Percentiles rank a stretch among this genome's conserved stretches.
phyloP scores from a whole-genome alignment of 2,888 invertebrate genomes.

The Cephus sareptanus region DNA sequence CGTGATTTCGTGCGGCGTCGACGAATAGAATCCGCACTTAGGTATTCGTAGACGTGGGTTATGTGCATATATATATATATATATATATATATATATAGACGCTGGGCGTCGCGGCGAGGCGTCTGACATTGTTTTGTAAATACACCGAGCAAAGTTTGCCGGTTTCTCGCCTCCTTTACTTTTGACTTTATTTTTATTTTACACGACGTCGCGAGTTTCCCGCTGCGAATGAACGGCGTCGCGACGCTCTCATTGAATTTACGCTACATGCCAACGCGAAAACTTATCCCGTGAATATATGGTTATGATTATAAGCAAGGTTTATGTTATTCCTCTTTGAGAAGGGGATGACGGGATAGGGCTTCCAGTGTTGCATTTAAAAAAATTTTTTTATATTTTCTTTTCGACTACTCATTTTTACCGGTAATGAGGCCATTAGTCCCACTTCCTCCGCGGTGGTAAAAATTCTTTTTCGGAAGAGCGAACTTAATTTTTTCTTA shows the following conservation, averaged over 20 bases:
- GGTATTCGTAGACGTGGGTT: conserved; percentile 17
- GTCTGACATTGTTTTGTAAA: background rate
- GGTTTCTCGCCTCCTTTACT: background rate
- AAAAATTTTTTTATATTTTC: too few relatives aligned
- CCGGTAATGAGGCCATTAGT: background rate
- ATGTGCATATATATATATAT: conserved; percentile 9
- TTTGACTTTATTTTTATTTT: background rate
- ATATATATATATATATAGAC: conserved; percentile 11
- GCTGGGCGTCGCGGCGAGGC: background rate
- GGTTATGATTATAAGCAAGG: conserved; percentile 22
- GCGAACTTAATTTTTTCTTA: background rate
- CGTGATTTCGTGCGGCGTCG: background rate
- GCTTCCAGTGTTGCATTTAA: background rate
- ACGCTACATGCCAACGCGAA: background rate
- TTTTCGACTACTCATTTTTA: background rate
- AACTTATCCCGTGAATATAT: conserved; percentile 32
- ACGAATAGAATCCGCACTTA: conserved; percentile 24
- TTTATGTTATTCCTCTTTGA: background rate
- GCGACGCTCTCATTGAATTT: background rate
- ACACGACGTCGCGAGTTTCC: background rate
- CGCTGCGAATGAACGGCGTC: background rate
- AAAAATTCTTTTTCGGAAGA: background rate
- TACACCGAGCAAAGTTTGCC: background rate
- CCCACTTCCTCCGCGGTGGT: background rate
- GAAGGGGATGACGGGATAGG: background rate